Base-by-base conservation (phyloP, 2,797 vertebrate genomes). In the Squalus acanthias region DNA sequence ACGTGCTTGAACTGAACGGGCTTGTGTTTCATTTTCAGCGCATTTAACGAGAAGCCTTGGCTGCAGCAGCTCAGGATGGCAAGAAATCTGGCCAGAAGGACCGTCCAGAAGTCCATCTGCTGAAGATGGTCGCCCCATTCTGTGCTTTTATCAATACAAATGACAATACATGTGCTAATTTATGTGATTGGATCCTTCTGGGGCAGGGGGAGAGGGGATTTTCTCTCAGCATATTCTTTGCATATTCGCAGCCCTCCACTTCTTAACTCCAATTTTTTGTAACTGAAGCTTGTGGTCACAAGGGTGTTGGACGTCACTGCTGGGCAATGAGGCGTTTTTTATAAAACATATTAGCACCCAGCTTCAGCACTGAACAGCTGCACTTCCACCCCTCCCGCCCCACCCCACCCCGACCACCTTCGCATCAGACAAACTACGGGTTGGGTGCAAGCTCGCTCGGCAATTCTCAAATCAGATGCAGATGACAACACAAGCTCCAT, bases 21-120 rank as follows among this genome's bases (percentile, higher is more conserved):
- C 17, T 50, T 50, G 82, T 60, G 88, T 97, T 96, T 95, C 15
- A 82, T 87, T 97, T 97, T 10, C 96, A 98, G 98, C 97, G 97
- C 97, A 94, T 98, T 98, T 97, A 98, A 98, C 96, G 98, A 98
- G 97, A 98, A 98, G 95, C 97, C 97, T 60, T 98, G 98, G 98
- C 96, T 97, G 74, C 98, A 98, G 96, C 98, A 98, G 97, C 97
- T 98, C 96, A 97, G 95, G 95, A 98, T 98, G 96, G 98, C 98
- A 79, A 97, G 97, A 85, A 97, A 96, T 74, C 97, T 98, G 96
- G 97, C 98, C 72, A 98, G 97, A 97, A 98, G 97, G 97, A 97
- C 96, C 29, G 69, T 98, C 60, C 96, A 69, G 97, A 96, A 96
- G 96, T 46, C 96, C 96, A 70, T 97, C 96, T n/a, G 70, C 95